Conservation (phyloP, 2,797 vertebrate genomes). For the Hydrophis major region DNA sequence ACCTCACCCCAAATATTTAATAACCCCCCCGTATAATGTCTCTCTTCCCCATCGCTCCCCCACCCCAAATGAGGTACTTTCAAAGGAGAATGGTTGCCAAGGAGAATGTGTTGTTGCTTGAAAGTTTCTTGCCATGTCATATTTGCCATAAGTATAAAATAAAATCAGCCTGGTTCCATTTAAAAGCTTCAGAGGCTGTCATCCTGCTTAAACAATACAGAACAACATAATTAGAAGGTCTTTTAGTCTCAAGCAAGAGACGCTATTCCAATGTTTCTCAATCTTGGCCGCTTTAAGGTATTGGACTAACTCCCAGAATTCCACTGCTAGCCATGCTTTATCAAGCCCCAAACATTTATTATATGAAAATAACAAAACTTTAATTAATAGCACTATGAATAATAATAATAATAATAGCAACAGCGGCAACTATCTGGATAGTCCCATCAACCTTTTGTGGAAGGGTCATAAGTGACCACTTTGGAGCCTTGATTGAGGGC, state of each 20-base stretch:
- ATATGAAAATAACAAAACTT: background rate
- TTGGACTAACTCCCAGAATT: no score
- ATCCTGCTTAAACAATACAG: background rate
- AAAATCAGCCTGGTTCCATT: background rate
- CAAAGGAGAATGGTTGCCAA: slow-evolving; percentile 30
- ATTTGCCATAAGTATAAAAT: background rate
- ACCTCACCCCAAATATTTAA: background rate
- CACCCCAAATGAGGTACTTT: slow-evolving; percentile 33
- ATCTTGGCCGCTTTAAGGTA: background rate
- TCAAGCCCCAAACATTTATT: background rate
- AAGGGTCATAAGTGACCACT: background rate
- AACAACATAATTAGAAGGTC: background rate
- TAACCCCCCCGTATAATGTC: slow-evolving; percentile 4
- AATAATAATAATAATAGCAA: background rate
- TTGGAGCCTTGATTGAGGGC: background rate
- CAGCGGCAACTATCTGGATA: background rate
- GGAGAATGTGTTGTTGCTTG: slow-evolving; percentile 23
- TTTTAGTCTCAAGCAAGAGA: background rate
- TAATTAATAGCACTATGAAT: background rate
- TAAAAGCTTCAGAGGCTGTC: background rate
- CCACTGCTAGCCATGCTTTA: no score
- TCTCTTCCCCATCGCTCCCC: background rate
- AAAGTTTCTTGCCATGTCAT: slow-evolving; percentile 45
- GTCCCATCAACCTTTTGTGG: background rate
- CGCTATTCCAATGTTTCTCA: background rate